Conservation (phyloP, 1,140 invertebrate species). For the Papilio xuthus region DNA sequence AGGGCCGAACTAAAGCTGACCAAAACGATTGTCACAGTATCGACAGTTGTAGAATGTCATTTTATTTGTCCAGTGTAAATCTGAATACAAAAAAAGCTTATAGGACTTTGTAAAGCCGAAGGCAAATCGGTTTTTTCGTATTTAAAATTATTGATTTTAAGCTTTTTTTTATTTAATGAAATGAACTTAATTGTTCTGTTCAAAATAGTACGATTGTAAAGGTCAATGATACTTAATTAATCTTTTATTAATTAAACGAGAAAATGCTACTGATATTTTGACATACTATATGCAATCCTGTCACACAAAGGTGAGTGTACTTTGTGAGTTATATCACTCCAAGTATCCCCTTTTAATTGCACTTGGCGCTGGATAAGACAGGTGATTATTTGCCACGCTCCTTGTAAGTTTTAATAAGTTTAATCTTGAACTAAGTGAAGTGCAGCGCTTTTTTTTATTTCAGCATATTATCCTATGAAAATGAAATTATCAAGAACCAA, state of each 20-base stretch:
- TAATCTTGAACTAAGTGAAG: not conserved
- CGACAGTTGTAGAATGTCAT: not conserved
- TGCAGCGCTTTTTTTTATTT: not conserved
- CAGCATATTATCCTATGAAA: too few species aligned
- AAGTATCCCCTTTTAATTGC: slow-evolving; percentile 3
- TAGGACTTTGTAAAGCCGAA: not conserved
- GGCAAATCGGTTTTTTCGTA: not conserved
- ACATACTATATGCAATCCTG: not conserved
- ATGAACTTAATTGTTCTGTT: not conserved
- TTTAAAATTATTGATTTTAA: not conserved
- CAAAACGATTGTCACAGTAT: not conserved
- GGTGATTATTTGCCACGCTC: not conserved
- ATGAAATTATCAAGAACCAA: too few species aligned
- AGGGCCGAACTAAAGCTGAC: not conserved
- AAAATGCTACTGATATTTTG: not conserved
- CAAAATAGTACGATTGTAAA: not conserved
- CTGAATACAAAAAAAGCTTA: not conserved
- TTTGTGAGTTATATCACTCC: not conserved
- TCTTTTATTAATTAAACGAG: not conserved
- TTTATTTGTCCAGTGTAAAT: not conserved
- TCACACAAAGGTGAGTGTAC: not conserved
- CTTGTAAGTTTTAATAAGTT: not conserved
- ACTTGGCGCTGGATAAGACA: not conserved
- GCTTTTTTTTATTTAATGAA: too few species aligned
- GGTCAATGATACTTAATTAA: not conserved